Percentiles rank a stretch among this genome's conserved stretches.
Conservation (phyloP, 1,140 invertebrate genomes). For the Oreohelix idahoensis region DNA sequence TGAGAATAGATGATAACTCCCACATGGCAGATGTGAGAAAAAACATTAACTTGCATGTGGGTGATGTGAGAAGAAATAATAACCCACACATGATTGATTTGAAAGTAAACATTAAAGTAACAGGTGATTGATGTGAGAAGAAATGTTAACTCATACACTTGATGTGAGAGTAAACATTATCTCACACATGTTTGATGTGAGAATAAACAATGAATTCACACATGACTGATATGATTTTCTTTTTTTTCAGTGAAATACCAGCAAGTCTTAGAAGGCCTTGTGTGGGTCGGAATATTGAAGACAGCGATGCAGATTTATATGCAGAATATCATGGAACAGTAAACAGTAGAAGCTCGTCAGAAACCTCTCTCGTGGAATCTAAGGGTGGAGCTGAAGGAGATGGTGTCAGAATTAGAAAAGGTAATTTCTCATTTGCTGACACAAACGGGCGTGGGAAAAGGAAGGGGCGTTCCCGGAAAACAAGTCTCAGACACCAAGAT, state of each 20-base stretch:
- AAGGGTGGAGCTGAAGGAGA: slow-evolving; percentile 22
- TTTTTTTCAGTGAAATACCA: slow-evolving; percentile 55
- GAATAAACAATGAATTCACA: too few relatives aligned
- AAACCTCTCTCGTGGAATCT: slow-evolving; percentile 33
- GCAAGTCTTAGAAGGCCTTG: slow-evolving; percentile 61
- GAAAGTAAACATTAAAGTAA: too few relatives aligned
- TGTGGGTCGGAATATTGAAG: slow-evolving; percentile 67
- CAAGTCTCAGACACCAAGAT: slow-evolving; percentile 20
- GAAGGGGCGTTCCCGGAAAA: slow-evolving; percentile 22
- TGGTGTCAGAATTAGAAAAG: slow-evolving; percentile 34
- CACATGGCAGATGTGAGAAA: too few relatives aligned
- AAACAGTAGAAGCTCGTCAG: slow-evolving; percentile 45
- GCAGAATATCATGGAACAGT: slow-evolving; percentile 68
- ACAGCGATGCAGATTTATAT: slow-evolving; percentile 70
- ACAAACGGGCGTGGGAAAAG: slow-evolving; percentile 3
- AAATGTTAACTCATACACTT: too few relatives aligned
- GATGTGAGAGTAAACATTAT: too few relatives aligned
- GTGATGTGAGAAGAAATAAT: too few relatives aligned
- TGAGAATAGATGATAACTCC: too few relatives aligned
- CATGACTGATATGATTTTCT: too few relatives aligned
- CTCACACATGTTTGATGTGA: too few relatives aligned
- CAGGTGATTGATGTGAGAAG: too few relatives aligned
- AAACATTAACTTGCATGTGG: too few relatives aligned
- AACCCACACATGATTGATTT: too few relatives aligned
- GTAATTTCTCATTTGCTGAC: slow-evolving; percentile 10